These are phyloP conservation scores for Scelioninae gen. 2 DNA, from an alignment of 2,888 invertebrate genomes.

Conservation along the genomic window DNA sequence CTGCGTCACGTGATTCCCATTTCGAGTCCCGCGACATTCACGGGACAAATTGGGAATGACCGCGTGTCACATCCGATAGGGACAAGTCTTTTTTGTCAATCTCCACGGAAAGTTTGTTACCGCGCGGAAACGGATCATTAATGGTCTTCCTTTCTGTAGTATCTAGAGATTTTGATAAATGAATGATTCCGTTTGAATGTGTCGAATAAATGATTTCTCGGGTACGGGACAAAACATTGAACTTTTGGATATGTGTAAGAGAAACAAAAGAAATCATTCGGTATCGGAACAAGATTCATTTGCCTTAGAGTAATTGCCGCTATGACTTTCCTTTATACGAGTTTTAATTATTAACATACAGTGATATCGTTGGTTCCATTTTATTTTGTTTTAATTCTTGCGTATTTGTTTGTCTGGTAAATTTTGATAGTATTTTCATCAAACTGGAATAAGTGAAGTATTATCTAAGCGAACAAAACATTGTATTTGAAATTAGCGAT, in stretches of 20 bases:
- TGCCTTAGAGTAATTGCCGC: constrained; percentile 9
- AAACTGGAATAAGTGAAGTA: constrained; percentile 21
- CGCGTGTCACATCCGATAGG: too few species aligned
- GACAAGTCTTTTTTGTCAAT: too few species aligned
- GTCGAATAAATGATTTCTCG: too few species aligned
- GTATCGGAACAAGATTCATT: neutral
- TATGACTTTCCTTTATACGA: neutral
- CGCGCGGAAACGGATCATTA: too few species aligned
- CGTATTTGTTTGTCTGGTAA: constrained; percentile 5
- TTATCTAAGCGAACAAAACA: constrained; percentile 24
- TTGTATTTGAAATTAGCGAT: neutral
- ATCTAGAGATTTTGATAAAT: neutral
- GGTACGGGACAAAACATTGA: too few species aligned
- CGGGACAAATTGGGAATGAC: too few species aligned
- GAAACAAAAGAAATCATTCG: constrained; percentile 22
- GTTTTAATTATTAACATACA: constrained; percentile 9
- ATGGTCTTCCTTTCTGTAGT: too few species aligned
- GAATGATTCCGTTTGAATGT: too few species aligned
- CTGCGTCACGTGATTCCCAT: too few species aligned
- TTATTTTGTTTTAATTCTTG: neutral
- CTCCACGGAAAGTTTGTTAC: too few species aligned
- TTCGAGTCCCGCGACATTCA: too few species aligned
- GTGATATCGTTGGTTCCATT: neutral
- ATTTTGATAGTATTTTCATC: constrained; percentile 22
- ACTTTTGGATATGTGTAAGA: constrained; percentile 33